A percentile compares a stretch with the other conserved stretches of the same genome.
phyloP scores from a whole-genome alignment of 2,888 invertebrate species.

The Chymomyza caudatula region DNA sequence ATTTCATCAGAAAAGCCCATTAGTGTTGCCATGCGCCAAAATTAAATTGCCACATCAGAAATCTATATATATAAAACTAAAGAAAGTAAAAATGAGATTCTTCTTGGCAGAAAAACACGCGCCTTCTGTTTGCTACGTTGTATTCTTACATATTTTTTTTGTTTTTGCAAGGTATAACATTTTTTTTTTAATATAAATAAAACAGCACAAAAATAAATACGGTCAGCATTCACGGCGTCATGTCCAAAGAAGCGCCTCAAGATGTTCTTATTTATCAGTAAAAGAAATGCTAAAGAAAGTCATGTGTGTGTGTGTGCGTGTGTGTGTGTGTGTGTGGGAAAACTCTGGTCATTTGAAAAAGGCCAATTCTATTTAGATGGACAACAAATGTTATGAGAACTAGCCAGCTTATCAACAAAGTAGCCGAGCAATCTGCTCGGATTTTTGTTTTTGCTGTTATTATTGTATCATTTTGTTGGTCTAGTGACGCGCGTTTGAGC shows the following conservation, averaged over 20 bases:
- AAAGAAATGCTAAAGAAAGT: background rate
- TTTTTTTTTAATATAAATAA: conserved; percentile 34
- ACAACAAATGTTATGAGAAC: background rate
- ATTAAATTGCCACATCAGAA: conserved; percentile 29
- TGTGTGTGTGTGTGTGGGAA: background rate
- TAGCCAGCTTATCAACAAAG: background rate
- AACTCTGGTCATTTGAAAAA: conserved; percentile 27
- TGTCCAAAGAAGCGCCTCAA: background rate
- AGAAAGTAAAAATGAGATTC: conserved; percentile 2
- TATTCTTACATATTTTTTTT: too few relatives aligned
- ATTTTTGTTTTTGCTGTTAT: background rate
- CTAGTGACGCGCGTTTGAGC: conserved; percentile 37
- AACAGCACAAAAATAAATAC: conserved; percentile 18
- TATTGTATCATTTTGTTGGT: background rate
- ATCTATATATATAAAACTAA: conserved; percentile 5
- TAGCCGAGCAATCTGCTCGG: background rate
- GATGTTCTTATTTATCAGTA: background rate
- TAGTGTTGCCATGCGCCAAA: conserved; percentile 36
- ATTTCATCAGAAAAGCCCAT: background rate
- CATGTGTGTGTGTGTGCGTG: background rate
- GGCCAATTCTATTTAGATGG: conserved; percentile 31
- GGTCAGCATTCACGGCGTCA: conserved; percentile 16
- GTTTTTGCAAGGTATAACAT: conserved; percentile 34
- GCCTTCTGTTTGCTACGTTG: conserved; percentile 35
- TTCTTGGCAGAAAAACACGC: conserved; percentile 40